Conservation (phyloP, 2,888 invertebrate species). For the Pollenia labialis region DNA sequence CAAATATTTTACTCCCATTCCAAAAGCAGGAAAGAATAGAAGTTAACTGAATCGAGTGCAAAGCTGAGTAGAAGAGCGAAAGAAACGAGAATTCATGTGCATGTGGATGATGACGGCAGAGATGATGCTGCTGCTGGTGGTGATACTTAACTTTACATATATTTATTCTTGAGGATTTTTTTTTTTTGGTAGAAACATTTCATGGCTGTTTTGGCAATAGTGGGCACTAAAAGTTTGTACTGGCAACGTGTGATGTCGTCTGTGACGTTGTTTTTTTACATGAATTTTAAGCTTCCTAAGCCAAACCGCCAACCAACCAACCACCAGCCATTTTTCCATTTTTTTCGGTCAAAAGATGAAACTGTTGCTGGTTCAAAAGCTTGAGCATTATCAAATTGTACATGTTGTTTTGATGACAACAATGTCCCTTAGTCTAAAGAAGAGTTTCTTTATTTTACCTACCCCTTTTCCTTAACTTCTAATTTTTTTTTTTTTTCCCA, state of each 20-base stretch:
- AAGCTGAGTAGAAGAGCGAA: slow-evolving; percentile 26
- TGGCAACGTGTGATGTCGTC: slow-evolving; percentile 82
- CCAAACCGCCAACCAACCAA: slow-evolving; percentile 25
- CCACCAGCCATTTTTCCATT: slow-evolving; percentile 62
- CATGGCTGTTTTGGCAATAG: slow-evolving; percentile 71
- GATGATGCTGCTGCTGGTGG: slow-evolving; percentile 29
- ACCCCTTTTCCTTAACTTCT: no score
- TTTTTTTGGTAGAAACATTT: slow-evolving; percentile 40
- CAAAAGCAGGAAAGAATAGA: slow-evolving; percentile 11
- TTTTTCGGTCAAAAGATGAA: not conserved
- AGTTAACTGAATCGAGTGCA: not conserved
- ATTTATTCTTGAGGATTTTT: slow-evolving; percentile 31
- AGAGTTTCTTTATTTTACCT: not conserved
- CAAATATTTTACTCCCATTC: slow-evolving; percentile 57
- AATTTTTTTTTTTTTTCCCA: slow-evolving; percentile 16
- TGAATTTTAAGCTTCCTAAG: slow-evolving; percentile 70
- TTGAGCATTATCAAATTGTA: slow-evolving; percentile 67
- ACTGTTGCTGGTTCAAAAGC: slow-evolving; percentile 50
- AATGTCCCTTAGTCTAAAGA: slow-evolving; percentile 53
- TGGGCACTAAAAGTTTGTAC: slow-evolving; percentile 78
- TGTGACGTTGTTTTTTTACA: slow-evolving; percentile 79
- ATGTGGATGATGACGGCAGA: slow-evolving; percentile 34
- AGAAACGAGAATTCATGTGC: slow-evolving; percentile 24
- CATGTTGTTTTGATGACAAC: slow-evolving; percentile 69
- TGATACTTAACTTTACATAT: not conserved